These are phyloP conservation scores for Torymus aiolomorphi DNA, from an alignment of 2,888 invertebrate genomes.

Conservation along the genomic window DNA sequence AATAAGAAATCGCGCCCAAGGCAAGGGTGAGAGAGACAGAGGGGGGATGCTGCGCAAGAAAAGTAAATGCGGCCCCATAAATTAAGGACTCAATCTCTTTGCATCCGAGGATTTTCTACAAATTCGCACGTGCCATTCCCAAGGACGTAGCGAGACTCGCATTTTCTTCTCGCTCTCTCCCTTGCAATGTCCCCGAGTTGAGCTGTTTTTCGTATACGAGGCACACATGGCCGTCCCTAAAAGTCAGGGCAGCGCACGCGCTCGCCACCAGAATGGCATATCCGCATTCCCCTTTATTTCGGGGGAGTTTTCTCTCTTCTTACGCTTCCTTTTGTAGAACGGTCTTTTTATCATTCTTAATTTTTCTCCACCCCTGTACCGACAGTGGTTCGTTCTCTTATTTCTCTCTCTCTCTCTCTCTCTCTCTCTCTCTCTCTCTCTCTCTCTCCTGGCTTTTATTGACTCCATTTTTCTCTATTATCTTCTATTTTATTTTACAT, in stretches of 20 bases:
- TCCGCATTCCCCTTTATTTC: not conserved
- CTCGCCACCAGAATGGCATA: not conserved
- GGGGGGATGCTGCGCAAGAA: slow-evolving; percentile 5
- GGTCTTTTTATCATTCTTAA: slow-evolving; percentile 51
- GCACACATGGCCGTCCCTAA: not conserved
- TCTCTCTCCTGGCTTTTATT: slow-evolving; percentile 34
- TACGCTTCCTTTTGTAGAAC: slow-evolving; percentile 13
- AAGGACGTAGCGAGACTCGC: slow-evolving; percentile 43
- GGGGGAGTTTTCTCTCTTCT: not conserved
- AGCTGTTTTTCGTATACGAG: slow-evolving; percentile 33
- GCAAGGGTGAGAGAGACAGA: not conserved
- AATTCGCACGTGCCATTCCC: slow-evolving; percentile 45
- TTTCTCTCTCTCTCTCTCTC: not conserved
- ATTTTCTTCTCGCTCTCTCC: slow-evolving; percentile 18
- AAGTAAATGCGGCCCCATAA: slow-evolving; percentile 46
- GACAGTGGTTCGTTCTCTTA: slow-evolving; percentile 1
- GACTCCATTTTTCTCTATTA: slow-evolving; percentile 49
- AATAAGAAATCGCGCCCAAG: slow-evolving; percentile 32
- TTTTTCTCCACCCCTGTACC: slow-evolving; percentile 13
- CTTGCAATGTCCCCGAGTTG: too few species aligned
- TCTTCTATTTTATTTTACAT: slow-evolving; percentile 25
- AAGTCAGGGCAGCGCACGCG: not conserved
- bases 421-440: not conserved
- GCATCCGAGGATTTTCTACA: slow-evolving; percentile 39
- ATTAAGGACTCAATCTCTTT: slow-evolving; percentile 55